Percentiles rank a stretch among this genome's conserved stretches.
phyloP scores from a whole-genome alignment of 1,140 invertebrate genomes.

The Drosophila mauritiana region DNA sequence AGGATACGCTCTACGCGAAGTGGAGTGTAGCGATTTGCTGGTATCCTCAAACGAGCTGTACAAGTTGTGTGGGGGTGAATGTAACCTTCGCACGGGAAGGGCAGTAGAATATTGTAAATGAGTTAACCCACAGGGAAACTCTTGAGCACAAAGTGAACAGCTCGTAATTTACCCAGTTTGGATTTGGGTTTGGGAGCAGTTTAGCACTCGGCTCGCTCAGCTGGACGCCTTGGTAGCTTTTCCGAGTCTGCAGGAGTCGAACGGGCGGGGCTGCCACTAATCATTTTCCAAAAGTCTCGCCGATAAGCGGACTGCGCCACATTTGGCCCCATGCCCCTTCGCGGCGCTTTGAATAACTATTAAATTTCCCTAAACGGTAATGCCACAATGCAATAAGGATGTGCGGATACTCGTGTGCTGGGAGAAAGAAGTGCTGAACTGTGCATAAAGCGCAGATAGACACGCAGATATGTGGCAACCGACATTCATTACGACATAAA shows the following conservation, averaged over 20 bases:
- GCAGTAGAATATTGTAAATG: not conserved
- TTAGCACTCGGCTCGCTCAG: not conserved
- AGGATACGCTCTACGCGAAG: conserved; percentile 8
- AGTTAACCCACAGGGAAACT: conserved; percentile 57
- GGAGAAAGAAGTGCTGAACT: conserved; percentile 54
- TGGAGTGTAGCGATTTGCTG: too few relatives aligned
- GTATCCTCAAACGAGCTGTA: not conserved
- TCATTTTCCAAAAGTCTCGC: conserved; percentile 28
- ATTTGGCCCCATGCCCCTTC: not conserved
- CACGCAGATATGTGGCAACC: conserved; percentile 63
- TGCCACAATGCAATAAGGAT: conserved; percentile 6
- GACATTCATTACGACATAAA: conserved; percentile 78
- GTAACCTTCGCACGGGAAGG: too few relatives aligned
- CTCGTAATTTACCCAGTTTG: conserved; percentile 63
- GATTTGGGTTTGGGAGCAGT: conserved; percentile 5
- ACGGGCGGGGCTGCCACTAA: conserved; percentile 23
- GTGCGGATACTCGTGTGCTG: not conserved
- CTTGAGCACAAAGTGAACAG: conserved; percentile 74
- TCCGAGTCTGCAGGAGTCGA: conserved; percentile 1
- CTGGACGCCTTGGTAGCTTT: not conserved
- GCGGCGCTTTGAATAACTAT: conserved; percentile 46
- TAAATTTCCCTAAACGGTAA: conserved; percentile 26
- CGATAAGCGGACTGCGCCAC: conserved; percentile 37
- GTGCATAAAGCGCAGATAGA: conserved; percentile 67
- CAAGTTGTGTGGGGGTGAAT: too few relatives aligned